Base-by-base conservation (phyloP, 2,888 invertebrate species). In the Sinohyriopsis cumingii region DNA sequence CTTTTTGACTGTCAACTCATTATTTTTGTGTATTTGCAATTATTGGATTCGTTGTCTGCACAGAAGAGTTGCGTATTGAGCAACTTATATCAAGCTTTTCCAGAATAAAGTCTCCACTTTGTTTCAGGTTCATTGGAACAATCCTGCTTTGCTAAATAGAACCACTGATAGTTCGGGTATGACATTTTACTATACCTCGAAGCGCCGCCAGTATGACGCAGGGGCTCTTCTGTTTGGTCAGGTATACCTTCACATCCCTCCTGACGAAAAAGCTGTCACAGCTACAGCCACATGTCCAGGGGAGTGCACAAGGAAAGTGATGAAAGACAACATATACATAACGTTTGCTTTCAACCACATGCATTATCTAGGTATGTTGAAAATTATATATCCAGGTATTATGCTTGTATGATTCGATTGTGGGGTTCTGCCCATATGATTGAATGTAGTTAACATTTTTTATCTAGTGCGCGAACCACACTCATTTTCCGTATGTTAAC, bases 121-220 rank as follows among this genome's bases (percentile, higher is more conserved):
- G 57, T 45, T 68, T n/a, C 57, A 81, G 79, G 67, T 70, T 57
- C 81, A 81, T 55, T 81, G 79, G 79, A 79, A 79, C 62, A 81
- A 81, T 67, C 75, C 76, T 20, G 64, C 69, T 15, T 59, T 68
- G 20, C 66, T 69, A 4, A 25, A 53, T 0, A 72, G 78, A 67
- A 77, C 70, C 45, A 55, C 65, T 24, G 81, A 81, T 67, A 67
- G 74, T n/a, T 81, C 81, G 0, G 81, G 81, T 0, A 54, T 79
- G 61, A 73, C 65, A 15, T 53, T 81, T 19, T 76, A 72, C 65
- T 77, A 74, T 67, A 81, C 78, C 0, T 54, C 70, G 2, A 74
- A 71, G 20, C 65, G 64, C 15, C 69, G 79, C 53, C 68, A 60
- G 0, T 59, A 77, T 57, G 72, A 77, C 28, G 79, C 72, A 7